Evolutionary conservation across 2,888 invertebrate species (phyloP), one percentile per base, ranked within the genome.

Genomic region (Cyaniris semiargus): DNA sequence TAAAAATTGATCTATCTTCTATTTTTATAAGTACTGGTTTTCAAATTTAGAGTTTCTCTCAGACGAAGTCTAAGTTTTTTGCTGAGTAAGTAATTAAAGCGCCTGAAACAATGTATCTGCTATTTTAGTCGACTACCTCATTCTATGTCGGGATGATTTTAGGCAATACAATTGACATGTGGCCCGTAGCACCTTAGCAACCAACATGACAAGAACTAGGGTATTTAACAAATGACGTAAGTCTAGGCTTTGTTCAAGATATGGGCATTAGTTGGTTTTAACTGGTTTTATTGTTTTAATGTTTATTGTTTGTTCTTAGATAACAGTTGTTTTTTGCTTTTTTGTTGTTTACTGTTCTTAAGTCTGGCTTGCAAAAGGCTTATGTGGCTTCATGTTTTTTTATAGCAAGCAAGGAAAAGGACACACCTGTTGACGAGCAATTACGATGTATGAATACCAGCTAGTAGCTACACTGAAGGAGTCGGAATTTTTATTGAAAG

Each of bases 171-270:
- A 70, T 31, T 70, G 70, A 34, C 70, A 31, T 34, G 34, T 18
- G n/a, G 13, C 70, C 31, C 34, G 21, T 13, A 38, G 71, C n/a
- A 21, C 31, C 18, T 34, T 34, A 70, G 34, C 71, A 38, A 38
- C 70, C 71, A 10, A 34, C 71, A 38, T 21, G n/a, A 38, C 71
- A n/a, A 71, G 10, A 8, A n/a, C 34, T n/a, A 31, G 31, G 3
- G 18, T 71, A 38, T 21, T n/a, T 8, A n/a, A 18, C 5, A 38
- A 38, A n/a, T 38, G 34, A 71, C 71, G 71, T 38, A n/a, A 71
- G 71, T 38, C 38, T 71, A 71, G 71, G 71, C 38, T 38, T 71
- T 71, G 71, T 71, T 38, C 38, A 71, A 71, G 71, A 71, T 71
- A 71, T 38, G 23, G n/a, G 71, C 38, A 71, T 71, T 71, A 71